A percentile compares a stretch with the other conserved stretches of the same genome.
phyloP scores from a whole-genome alignment of 2,888 invertebrate species.

The Microdon myrmicae region DNA sequence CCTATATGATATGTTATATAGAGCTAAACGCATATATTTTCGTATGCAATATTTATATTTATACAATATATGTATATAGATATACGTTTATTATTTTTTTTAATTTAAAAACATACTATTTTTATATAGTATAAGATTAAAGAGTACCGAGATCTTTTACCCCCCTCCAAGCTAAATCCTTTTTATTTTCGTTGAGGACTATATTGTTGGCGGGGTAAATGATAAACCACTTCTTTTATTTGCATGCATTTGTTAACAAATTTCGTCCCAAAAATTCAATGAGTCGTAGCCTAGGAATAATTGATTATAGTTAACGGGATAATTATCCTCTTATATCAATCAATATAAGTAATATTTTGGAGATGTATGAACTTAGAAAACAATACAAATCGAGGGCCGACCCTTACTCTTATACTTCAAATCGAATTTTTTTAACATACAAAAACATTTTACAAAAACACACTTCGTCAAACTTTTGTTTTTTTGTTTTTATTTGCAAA shows the following conservation, averaged over 20 bases:
- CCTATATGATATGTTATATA: conserved; percentile 46
- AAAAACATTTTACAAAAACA: conserved; percentile 28
- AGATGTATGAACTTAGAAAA: too few relatives aligned
- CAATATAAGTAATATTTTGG: too few relatives aligned
- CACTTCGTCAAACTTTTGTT: conserved; percentile 47
- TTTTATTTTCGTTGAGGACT: too few relatives aligned
- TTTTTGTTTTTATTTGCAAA: conserved; percentile 34
- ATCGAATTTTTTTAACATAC: conserved; percentile 14
- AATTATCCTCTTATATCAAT: too few relatives aligned
- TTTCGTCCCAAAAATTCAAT: conserved; percentile 3
- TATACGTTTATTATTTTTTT: conserved; percentile 51
- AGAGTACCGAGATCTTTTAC: conserved; percentile 36
- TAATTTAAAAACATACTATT: conserved; percentile 54
- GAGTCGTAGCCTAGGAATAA: too few relatives aligned
- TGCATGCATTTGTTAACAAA: conserved; percentile 45
- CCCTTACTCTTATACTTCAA: conserved; percentile 4
- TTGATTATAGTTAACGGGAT: too few relatives aligned
- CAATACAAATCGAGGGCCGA: neutral
- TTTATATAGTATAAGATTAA: conserved; percentile 49
- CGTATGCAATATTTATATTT: conserved; percentile 61
- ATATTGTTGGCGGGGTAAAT: conserved; percentile 17
- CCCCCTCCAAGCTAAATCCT: too few relatives aligned
- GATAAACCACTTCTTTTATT: conserved; percentile 46
- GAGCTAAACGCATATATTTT: conserved; percentile 63
- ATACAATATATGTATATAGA: conserved; percentile 41